Evolutionary conservation across 2,113 vertebrate genomes (phyloP).

Genomic region (Perccottus glenii): DNA sequence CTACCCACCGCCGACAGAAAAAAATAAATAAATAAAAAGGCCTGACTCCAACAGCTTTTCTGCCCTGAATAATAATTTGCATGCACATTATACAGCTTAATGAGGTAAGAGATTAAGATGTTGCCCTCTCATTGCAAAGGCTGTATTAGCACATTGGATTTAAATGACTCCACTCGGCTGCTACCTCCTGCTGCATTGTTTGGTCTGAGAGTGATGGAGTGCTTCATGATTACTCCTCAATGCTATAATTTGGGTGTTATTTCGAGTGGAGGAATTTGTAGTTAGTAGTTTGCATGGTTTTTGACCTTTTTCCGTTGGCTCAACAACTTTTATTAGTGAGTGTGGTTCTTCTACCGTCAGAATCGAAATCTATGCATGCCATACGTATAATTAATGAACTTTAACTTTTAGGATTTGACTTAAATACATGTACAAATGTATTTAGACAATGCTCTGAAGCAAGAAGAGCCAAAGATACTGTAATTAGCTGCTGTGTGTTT

Average conservation of each 20-base stretch:
- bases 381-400: too few species aligned
- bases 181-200: constrained; percentile 53
- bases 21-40: too few species aligned
- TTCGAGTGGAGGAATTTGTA: constrained; percentile 23
- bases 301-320: background rate
- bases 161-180: constrained; percentile 33
- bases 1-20: background rate
- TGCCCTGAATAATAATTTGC: constrained; percentile 57
- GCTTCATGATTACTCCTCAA: constrained; percentile 35
- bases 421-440: too few species aligned
- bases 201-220: constrained; percentile 50
- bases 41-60: constrained; percentile 5
- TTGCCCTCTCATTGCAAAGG: constrained; percentile 55
- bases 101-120: constrained; percentile 78
- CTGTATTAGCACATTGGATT: constrained; percentile 60
- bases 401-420: too few species aligned
- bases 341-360: too few species aligned
- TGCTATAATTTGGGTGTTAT: constrained; percentile 51
- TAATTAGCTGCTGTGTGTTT: too few species aligned
- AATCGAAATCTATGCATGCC: too few species aligned
- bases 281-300: constrained; percentile 17
- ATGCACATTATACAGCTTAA: constrained; percentile 69
- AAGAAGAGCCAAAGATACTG: too few species aligned
- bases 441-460: too few species aligned
- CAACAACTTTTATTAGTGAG: too few species aligned